Evolutionary conservation across 2,113 vertebrate genomes (phyloP).

Genomic region (Cochlearius cochlearius): DNA sequence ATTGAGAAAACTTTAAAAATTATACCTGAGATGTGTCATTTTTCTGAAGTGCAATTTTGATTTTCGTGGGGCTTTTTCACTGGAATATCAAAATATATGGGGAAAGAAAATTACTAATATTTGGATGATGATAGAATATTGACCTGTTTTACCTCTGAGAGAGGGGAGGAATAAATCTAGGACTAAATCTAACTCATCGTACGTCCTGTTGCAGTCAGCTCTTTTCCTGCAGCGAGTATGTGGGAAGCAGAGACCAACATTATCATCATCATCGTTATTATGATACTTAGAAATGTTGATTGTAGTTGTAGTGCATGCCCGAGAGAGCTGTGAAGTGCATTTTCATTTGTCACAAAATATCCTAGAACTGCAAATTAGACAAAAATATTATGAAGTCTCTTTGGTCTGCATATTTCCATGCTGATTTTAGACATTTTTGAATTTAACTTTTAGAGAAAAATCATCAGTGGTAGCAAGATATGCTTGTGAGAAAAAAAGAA

Average conservation of each 20-base stretch:
- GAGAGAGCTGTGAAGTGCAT: neutral
- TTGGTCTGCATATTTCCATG: neutral
- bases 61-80: neutral
- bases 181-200: neutral
- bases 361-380: neutral
- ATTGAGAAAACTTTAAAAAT: neutral
- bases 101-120: neutral
- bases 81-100: constrained; percentile 14
- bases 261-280: neutral
- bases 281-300: neutral
- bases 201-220: neutral
- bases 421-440: neutral
- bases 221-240: neutral
- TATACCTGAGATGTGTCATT: neutral
- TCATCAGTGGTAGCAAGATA: neutral
- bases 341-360: neutral
- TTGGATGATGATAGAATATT: constrained; percentile 18
- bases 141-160: constrained; percentile 15
- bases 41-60: neutral
- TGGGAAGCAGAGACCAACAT: neutral
- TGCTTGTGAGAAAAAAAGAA: neutral
- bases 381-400: neutral
- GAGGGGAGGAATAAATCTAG: neutral
- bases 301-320: neutral
- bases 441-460: neutral